phyloP scores from a whole-genome alignment of 1,140 invertebrate genomes.

The Dryas iulia region DNA sequence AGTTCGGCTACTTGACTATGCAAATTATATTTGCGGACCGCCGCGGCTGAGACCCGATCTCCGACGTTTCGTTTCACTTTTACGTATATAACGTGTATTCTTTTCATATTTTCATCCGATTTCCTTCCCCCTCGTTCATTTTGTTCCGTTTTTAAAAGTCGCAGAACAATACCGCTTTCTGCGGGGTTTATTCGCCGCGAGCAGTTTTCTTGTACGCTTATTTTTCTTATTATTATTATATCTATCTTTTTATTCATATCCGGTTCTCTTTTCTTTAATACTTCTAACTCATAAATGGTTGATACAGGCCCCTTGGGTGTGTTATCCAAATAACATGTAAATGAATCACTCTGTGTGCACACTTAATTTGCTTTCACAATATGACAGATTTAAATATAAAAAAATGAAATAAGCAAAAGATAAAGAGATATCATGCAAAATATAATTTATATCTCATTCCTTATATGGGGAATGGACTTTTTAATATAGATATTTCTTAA shows the following conservation, averaged over 20 bases:
- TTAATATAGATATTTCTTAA: too few relatives aligned
- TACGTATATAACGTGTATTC: slow-evolving; percentile 74
- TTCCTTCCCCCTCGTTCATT: slow-evolving; percentile 78
- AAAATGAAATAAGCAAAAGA: too few relatives aligned
- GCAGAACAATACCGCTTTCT: slow-evolving; percentile 75
- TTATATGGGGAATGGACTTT: too few relatives aligned
- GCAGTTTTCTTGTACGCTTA: slow-evolving; percentile 72
- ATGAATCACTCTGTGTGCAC: slow-evolving; percentile 55
- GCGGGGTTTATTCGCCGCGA: slow-evolving; percentile 71
- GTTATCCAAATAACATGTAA: slow-evolving; percentile 77
- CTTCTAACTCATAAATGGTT: slow-evolving; percentile 77
- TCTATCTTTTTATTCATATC: slow-evolving; percentile 73
- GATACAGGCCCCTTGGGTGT: slow-evolving; percentile 72
- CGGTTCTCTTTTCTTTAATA: slow-evolving; percentile 77
- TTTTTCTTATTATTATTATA: slow-evolving; percentile 74
- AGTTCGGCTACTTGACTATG: slow-evolving; percentile 78
- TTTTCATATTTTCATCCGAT: slow-evolving; percentile 81
- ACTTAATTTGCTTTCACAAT: slow-evolving; percentile 24
- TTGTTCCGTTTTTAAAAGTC: slow-evolving; percentile 78
- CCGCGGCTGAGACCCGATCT: slow-evolving; percentile 68
- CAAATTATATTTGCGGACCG: slow-evolving; percentile 80
- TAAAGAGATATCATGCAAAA: too few relatives aligned
- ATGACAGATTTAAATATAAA: background rate
- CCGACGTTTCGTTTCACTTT: slow-evolving; percentile 72
- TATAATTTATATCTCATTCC: too few relatives aligned